Evolutionary conservation across 1,140 invertebrate species (phyloP).

Genomic region (Geopemphigus sp.): DNA sequence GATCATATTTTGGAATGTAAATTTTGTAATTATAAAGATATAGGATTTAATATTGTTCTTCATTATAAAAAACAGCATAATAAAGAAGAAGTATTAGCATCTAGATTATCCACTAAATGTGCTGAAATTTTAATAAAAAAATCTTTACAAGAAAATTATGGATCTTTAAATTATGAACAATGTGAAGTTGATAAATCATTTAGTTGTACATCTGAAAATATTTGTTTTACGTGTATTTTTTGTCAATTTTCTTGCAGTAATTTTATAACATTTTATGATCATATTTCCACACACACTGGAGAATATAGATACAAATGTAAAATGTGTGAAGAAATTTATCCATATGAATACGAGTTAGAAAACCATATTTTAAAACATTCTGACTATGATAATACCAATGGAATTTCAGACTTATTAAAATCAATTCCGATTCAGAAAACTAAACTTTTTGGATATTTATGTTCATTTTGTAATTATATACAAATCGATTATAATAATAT

Average conservation of each 20-base stretch:
- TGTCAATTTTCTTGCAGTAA: neutral
- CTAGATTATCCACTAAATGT: neutral
- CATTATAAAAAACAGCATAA: constrained; percentile 12
- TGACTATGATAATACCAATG: constrained; percentile 2
- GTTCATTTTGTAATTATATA: constrained; percentile 36
- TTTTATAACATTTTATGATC: constrained; percentile 10
- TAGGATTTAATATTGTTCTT: constrained; percentile 11
- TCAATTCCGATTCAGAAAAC: neutral
- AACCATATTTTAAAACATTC: constrained; percentile 19
- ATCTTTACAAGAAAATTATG: constrained; percentile 24
- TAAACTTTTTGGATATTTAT: constrained; percentile 20
- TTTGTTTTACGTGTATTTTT: constrained; percentile 27
- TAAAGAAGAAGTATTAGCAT: constrained; percentile 23
- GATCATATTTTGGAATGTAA: constrained; percentile 33
- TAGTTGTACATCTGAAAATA: neutral
- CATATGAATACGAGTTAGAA: constrained; percentile 9
- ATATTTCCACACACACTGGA: constrained; percentile 29
- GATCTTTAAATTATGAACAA: neutral
- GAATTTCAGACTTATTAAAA: neutral
- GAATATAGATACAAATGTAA: constrained; percentile 40
- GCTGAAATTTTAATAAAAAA: constrained; percentile 21
- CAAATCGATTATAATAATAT: constrained; percentile 27
- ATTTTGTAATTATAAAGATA: constrained; percentile 25
- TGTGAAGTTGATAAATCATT: neutral
- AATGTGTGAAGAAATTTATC: constrained; percentile 8